Conservation (phyloP, 2,888 invertebrate genomes). For the Hyppa rectilinea region DNA sequence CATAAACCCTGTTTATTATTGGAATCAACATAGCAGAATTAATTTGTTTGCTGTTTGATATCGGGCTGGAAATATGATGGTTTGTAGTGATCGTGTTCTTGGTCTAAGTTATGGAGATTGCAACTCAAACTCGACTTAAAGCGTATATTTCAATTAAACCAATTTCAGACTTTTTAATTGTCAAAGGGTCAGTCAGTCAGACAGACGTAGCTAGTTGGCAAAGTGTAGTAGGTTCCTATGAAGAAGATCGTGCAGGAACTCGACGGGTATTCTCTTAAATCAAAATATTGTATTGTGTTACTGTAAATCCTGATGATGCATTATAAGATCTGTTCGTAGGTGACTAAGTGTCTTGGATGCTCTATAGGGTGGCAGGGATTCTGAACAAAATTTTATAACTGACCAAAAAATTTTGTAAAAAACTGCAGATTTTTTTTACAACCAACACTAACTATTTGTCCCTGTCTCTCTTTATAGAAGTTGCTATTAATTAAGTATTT, state of each 20-base stretch:
- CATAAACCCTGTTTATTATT: slow-evolving; percentile 36
- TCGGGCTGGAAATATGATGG: background rate
- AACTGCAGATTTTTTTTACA: too few species aligned
- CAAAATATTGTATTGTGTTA: too few species aligned
- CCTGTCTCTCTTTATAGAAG: too few species aligned
- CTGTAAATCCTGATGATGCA: too few species aligned
- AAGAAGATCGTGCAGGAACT: background rate
- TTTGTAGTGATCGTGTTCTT: background rate
- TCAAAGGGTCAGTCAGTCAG: background rate
- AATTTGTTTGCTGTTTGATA: slow-evolving; percentile 5
- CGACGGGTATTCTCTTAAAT: too few species aligned
- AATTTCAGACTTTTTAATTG: background rate
- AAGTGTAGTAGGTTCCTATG: background rate
- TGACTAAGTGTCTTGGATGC: too few species aligned
- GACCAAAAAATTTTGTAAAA: too few species aligned
- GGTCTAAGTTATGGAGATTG: background rate
- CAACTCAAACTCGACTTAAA: background rate
- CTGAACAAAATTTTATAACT: too few species aligned
- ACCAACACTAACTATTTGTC: too few species aligned
- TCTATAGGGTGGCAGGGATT: too few species aligned
- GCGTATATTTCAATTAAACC: background rate
- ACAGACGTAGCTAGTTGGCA: background rate
- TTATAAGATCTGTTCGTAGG: background rate
- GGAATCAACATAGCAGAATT: slow-evolving; percentile 11
- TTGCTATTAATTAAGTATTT: background rate